phyloP scores from a whole-genome alignment of 1,140 invertebrate species.

The Archivesica marissinica region DNA sequence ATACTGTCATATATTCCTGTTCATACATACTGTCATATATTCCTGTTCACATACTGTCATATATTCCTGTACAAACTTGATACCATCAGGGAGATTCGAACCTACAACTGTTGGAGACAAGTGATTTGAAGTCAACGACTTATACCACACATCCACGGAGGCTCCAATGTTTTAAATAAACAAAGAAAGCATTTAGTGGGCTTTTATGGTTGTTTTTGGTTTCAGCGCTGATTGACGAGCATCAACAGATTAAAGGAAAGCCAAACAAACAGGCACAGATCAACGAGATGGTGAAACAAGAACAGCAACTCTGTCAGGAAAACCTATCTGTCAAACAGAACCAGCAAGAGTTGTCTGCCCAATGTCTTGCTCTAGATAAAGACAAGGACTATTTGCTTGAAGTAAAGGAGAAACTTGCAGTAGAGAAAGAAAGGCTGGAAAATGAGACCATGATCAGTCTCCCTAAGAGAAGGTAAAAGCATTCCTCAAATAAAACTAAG shows the following conservation, averaged over 20 bases:
- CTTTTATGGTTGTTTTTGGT: neutral
- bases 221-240: slow-evolving; percentile 3
- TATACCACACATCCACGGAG: no score
- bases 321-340: slow-evolving; percentile 15
- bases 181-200: neutral
- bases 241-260: neutral
- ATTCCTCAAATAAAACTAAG: no score
- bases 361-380: neutral
- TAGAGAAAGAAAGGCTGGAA: slow-evolving; percentile 28
- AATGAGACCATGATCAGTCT: slow-evolving; percentile 39
- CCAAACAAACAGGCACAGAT: neutral
- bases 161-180: no score
- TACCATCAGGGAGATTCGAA: no score
- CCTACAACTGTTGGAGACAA: no score
- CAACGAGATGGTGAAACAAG: slow-evolving; percentile 35
- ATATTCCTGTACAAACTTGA: no score
- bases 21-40: no score
- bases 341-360: slow-evolving; percentile 32
- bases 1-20: no score
- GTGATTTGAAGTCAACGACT: no score
- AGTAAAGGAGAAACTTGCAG: slow-evolving; percentile 10
- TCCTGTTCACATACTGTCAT: no score
- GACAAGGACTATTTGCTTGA: neutral
- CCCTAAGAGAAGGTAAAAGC: slow-evolving; percentile 38
- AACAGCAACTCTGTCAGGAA: slow-evolving; percentile 43